Percentiles rank a stretch among this genome's conserved stretches.
These are phyloP conservation scores for Eupsilia transversa DNA, from an alignment of 2,888 invertebrate genomes.

Conservation along the genomic window DNA sequence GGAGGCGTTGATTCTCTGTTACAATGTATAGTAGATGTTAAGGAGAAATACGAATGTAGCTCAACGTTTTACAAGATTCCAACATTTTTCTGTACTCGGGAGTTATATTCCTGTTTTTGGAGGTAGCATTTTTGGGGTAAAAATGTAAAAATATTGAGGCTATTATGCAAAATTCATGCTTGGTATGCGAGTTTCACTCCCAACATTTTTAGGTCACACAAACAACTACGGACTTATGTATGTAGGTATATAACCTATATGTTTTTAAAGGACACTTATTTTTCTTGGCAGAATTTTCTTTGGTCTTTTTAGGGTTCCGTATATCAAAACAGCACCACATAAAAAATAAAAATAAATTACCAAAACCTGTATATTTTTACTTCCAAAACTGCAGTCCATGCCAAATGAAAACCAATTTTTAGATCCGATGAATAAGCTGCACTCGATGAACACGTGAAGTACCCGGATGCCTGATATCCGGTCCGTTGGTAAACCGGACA, in stretches of 20 bases:
- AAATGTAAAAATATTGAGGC: slow-evolving; percentile 17
- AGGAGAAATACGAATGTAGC: neutral
- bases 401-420: neutral
- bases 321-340: neutral
- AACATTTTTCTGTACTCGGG: neutral
- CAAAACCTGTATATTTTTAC: neutral
- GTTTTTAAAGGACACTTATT: neutral
- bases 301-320: neutral
- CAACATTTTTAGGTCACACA: slow-evolving; percentile 31
- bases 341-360: neutral
- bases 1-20: no score
- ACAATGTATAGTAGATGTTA: no score
- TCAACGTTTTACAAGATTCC: neutral
- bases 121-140: slow-evolving; percentile 8
- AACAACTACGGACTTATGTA: slow-evolving; percentile 13
- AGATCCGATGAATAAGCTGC: neutral
- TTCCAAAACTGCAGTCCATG: neutral
- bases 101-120: neutral
- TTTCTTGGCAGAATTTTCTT: neutral
- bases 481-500: neutral
- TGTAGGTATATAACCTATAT: neutral
- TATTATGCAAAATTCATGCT: slow-evolving; percentile 27
- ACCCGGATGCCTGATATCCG: slow-evolving; percentile 9
- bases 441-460: neutral
- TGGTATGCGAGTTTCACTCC: slow-evolving; percentile 6